These are phyloP conservation scores for Syngnathus acus DNA, from an alignment of 2,797 vertebrate species.

Conservation along the genomic window DNA sequence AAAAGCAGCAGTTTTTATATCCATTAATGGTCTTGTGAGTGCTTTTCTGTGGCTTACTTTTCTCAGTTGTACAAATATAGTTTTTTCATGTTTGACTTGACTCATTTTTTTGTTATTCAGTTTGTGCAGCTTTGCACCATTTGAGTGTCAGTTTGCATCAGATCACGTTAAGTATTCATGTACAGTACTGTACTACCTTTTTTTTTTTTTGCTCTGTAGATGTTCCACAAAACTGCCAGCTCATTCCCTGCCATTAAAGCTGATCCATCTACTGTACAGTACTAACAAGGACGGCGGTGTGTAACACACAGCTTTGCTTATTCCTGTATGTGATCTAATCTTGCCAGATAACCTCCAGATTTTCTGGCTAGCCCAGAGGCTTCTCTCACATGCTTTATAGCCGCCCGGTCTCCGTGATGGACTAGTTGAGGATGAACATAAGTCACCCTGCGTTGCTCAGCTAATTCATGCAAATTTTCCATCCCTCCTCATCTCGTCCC, in stretches of 20 bases:
- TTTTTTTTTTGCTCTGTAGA: conserved; percentile 14
- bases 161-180: conserved; percentile 46
- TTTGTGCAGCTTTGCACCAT: conserved; percentile 40
- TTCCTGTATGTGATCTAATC: conserved; percentile 11
- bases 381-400: conserved; percentile 13
- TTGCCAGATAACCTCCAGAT: conserved; percentile 11
- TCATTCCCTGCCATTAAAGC: conserved; percentile 18
- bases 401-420: conserved; percentile 7
- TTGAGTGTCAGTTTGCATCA: conserved; percentile 47
- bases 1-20: background rate
- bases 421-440: conserved; percentile 20
- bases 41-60: conserved; percentile 5
- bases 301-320: conserved; percentile 5
- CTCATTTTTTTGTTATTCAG: conserved; percentile 20
- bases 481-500: conserved; percentile 27
- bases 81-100: conserved; percentile 20
- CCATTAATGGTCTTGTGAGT: conserved; percentile 13
- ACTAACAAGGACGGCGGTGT: conserved; percentile 20
- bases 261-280: conserved; percentile 24
- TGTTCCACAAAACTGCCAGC: conserved; percentile 37
- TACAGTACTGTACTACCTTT: conserved; percentile 7
- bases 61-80: background rate
- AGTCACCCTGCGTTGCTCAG: conserved; percentile 10
- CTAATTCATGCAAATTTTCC: conserved; percentile 24
- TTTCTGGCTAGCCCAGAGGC: conserved; percentile 7